phyloP scores from a whole-genome alignment of 2,797 vertebrate genomes.

The Tinamus major region DNA sequence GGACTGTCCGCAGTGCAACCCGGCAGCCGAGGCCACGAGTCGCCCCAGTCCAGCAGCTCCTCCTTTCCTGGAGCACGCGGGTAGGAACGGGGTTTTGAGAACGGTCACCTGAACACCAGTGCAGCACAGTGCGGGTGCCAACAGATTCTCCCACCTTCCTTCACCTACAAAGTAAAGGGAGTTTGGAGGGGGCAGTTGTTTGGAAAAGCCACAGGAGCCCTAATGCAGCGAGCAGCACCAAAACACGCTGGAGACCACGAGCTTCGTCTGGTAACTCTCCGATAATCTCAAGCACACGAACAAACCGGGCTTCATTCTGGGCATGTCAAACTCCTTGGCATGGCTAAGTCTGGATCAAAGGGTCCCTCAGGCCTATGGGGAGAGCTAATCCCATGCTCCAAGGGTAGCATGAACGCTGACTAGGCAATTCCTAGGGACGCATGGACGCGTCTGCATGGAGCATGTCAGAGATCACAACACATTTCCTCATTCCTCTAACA shows the following conservation, averaged over 20 bases:
- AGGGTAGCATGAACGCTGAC: background rate
- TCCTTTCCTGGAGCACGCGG: background rate
- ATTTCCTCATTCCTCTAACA: background rate
- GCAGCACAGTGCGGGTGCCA: background rate
- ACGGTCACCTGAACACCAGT: slow-evolving; percentile 34
- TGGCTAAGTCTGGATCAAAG: background rate
- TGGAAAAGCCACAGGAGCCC: background rate
- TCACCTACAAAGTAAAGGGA: background rate
- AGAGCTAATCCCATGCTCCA: background rate
- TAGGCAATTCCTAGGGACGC: background rate
- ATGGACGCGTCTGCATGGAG: background rate
- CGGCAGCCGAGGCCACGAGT: background rate
- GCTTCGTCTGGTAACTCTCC: background rate
- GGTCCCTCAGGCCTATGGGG: background rate
- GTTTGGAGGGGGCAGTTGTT: background rate
- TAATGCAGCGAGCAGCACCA: background rate
- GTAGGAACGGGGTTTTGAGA: background rate
- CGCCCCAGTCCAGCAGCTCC: background rate
- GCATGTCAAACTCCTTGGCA: background rate
- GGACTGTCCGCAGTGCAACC: background rate
- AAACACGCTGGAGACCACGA: background rate
- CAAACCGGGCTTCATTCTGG: background rate
- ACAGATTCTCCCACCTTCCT: background rate
- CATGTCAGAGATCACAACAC: background rate
- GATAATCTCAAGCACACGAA: background rate